Conservation (phyloP, 2,113 vertebrate genomes). For the Crypturellus undulatus region DNA sequence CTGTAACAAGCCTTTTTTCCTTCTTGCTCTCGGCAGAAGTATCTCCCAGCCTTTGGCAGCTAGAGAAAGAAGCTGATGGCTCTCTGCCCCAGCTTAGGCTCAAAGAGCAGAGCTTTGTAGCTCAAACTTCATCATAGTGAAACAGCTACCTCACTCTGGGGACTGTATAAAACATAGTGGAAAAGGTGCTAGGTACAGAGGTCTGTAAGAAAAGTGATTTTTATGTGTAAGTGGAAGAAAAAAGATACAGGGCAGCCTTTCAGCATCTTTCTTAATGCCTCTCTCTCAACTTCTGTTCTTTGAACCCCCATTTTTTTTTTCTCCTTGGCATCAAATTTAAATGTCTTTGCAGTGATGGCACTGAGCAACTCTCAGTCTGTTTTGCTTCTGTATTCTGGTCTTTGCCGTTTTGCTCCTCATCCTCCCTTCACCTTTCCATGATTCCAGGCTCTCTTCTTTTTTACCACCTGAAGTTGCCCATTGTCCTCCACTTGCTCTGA, state of each 20-base stretch:
- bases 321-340: not conserved
- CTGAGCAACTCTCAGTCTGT: not conserved
- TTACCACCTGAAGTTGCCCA: not conserved
- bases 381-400: not conserved
- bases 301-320: not conserved
- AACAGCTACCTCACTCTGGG: not conserved
- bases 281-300: not conserved
- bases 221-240: not conserved
- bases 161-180: not conserved
- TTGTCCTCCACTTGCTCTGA: not conserved
- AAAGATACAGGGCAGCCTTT: not conserved
- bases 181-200: not conserved
- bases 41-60: not conserved
- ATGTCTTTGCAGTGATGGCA: not conserved
- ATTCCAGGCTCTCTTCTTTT: not conserved
- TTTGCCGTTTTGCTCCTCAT: not conserved
- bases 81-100: not conserved
- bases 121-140: not conserved
- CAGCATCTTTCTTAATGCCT: not conserved
- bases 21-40: not conserved
- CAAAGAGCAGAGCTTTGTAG: conserved; percentile 10
- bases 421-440: not conserved
- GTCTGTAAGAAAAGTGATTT: not conserved
- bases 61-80: not conserved
- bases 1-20: not conserved